Percentiles rank a stretch among this genome's conserved stretches.
Evolutionary conservation across 2,113 vertebrate species (phyloP).

Genomic region (Erpornis zantholeuca): DNA sequence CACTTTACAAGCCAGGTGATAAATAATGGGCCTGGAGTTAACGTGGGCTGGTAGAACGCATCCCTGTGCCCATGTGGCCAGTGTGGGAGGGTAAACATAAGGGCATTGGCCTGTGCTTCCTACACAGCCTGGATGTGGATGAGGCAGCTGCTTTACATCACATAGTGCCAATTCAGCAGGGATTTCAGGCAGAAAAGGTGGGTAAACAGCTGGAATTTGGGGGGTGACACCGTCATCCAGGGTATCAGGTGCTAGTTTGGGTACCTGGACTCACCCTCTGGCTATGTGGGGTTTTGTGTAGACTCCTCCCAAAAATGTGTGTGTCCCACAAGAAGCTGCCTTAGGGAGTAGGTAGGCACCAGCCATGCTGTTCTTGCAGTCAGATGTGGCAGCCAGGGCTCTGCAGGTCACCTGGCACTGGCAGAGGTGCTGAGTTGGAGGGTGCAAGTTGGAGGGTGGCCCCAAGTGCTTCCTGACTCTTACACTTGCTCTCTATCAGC

Average conservation of each 20-base stretch:
- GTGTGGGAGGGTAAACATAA: neutral
- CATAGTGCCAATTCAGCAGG: neutral
- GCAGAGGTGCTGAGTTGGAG: neutral
- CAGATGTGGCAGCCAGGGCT: fast-evolving
- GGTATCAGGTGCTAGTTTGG: neutral
- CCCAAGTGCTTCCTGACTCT: neutral
- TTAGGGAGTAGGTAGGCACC: neutral
- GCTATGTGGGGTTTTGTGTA: neutral
- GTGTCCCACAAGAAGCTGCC: neutral
- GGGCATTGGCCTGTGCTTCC: neutral
- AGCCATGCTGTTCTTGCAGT: neutral
- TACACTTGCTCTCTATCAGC: neutral
- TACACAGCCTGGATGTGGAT: neutral
- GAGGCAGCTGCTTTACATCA: neutral
- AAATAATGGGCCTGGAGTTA: neutral
- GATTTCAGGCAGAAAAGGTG: neutral
- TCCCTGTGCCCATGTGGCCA: neutral
- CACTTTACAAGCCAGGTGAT: neutral
- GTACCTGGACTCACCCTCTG: neutral
- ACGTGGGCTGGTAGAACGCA: fast-evolving
- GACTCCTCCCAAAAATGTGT: neutral
- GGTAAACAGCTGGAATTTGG: neutral
- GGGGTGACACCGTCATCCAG: neutral
- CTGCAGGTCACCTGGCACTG: neutral
- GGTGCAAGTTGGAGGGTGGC: neutral